These are phyloP conservation scores for Chalcosyrphus nemorum DNA, from an alignment of 2,888 invertebrate genomes.

Conservation along the genomic window DNA sequence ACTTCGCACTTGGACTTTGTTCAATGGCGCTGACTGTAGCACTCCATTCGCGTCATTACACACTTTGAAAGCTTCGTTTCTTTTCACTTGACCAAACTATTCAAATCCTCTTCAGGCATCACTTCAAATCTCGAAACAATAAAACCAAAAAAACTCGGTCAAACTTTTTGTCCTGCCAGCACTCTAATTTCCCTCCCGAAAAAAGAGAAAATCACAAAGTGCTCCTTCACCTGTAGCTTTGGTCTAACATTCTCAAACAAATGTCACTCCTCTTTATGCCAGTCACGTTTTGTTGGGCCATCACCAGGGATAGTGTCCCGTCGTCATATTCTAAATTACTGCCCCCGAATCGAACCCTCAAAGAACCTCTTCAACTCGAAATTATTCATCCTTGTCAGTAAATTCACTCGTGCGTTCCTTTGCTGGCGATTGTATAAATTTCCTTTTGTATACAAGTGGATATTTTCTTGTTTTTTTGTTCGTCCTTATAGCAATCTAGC, in stretches of 20 bases:
- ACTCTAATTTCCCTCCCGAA: not conserved
- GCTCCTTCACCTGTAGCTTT: not conserved
- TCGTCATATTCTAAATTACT: not conserved
- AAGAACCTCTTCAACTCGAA: conserved; percentile 15
- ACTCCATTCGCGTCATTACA: too few relatives aligned
- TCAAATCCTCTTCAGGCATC: not conserved
- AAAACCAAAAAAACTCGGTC: not conserved
- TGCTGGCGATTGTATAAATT: not conserved
- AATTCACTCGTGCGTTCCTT: conserved; percentile 30
- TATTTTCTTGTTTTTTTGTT: too few relatives aligned
- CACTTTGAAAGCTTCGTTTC: too few relatives aligned
- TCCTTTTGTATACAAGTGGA: not conserved
- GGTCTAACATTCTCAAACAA: not conserved
- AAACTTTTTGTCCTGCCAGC: not conserved
- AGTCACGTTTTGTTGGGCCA: conserved; percentile 8
- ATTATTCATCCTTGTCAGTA: conserved; percentile 20
- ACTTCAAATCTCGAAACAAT: not conserved
- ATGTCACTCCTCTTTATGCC: not conserved
- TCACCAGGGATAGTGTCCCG: not conserved
- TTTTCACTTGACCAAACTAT: too few relatives aligned
- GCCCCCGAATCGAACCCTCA: conserved; percentile 5
- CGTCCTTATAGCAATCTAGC: too few relatives aligned
- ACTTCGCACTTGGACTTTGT: too few relatives aligned
- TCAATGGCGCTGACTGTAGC: too few relatives aligned
- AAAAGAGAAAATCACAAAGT: not conserved